Evolutionary conservation across 2,888 invertebrate genomes (phyloP).

Genomic region (Altica lythri): DNA sequence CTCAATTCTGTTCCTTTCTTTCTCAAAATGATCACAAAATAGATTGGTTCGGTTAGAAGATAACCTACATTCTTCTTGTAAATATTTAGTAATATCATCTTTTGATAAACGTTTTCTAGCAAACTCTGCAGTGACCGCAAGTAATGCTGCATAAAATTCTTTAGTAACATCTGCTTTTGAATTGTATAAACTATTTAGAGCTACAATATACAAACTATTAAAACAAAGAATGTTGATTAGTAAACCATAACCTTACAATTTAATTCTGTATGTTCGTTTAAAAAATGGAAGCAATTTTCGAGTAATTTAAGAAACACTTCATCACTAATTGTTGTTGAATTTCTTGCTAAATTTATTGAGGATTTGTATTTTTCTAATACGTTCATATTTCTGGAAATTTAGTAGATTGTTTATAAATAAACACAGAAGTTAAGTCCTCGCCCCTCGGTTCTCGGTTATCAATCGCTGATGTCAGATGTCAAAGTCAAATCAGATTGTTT

Average conservation of each 20-base stretch:
- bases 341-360: constrained; percentile 40
- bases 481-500: too few relatives aligned
- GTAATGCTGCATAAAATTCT: constrained; percentile 48
- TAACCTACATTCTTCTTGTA: constrained; percentile 46
- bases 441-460: too few relatives aligned
- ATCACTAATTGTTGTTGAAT: constrained; percentile 41
- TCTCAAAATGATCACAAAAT: constrained; percentile 47
- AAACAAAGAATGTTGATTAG: neutral
- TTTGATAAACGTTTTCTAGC: constrained; percentile 44
- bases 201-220: constrained; percentile 37
- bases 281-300: constrained; percentile 46
- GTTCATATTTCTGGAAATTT: too few relatives aligned
- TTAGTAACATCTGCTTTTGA: constrained; percentile 53
- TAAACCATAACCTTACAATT: constrained; percentile 41
- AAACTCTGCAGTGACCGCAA: constrained; percentile 49
- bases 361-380: constrained; percentile 40
- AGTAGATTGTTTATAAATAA: too few relatives aligned
- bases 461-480: too few relatives aligned
- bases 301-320: constrained; percentile 43
- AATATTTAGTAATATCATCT: constrained; percentile 43
- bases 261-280: constrained; percentile 41
- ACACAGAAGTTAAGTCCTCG: too few relatives aligned
- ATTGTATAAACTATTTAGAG: constrained; percentile 43
- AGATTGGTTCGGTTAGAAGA: constrained; percentile 39
- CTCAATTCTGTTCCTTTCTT: constrained; percentile 45